Evolutionary conservation across 2,797 vertebrate genomes (phyloP).

Genomic region (Halcyon leucocephala): DNA sequence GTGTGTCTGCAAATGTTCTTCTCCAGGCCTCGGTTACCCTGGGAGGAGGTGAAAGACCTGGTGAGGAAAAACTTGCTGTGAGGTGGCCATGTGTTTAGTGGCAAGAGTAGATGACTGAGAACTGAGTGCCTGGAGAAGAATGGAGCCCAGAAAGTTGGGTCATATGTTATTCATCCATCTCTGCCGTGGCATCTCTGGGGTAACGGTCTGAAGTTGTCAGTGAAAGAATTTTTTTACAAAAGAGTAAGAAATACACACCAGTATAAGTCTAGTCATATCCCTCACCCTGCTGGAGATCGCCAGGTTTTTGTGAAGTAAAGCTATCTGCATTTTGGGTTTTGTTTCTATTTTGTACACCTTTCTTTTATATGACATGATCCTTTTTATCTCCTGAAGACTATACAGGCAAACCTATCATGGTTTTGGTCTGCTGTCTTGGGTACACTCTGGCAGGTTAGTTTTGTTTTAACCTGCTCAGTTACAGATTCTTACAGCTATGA

Average conservation of each 20-base stretch:
- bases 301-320: background rate
- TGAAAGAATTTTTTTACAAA: background rate
- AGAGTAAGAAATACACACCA: background rate
- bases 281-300: background rate
- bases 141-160: background rate
- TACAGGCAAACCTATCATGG: background rate
- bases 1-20: background rate
- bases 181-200: background rate
- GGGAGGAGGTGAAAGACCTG: background rate
- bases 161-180: background rate
- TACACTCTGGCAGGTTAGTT: background rate
- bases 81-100: background rate
- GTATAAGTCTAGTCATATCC: background rate
- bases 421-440: background rate
- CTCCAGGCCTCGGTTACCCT: background rate
- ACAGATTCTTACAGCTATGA: background rate
- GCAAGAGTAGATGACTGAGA: background rate
- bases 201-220: background rate
- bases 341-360: background rate
- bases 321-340: background rate
- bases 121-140: background rate
- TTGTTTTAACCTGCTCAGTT: background rate
- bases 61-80: background rate
- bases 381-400: background rate
- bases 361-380: background rate